Evolutionary conservation across 1,140 invertebrate genomes (phyloP), one percentile per base, ranked within the genome.

Genomic region (Conus ventricosus): DNA sequence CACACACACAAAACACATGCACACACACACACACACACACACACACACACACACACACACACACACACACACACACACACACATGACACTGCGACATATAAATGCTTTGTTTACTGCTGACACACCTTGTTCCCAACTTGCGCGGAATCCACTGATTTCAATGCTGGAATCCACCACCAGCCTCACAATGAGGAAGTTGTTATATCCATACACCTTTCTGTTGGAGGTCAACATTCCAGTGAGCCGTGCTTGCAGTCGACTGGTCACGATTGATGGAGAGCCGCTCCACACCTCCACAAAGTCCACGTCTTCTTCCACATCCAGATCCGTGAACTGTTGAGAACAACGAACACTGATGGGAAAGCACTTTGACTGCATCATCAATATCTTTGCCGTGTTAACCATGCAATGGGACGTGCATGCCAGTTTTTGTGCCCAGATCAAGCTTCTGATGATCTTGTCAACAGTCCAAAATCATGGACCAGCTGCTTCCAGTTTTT

Each of bases 221-320:
- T 57, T 20, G 6, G 67, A 60, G 6, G 67, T 78, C 75, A 87
- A 4, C 4, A 3, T 5, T 11, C 85, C 85, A 15, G 71, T 87
- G 8, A 87, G 53, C 23, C 15, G 13, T 5, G 4, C 75, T 54
- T 87, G 51, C 17, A 55, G 71, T 11, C 15, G 55, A 54, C 85
- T 87, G 85, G 85, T 87, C 51, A 20, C 27, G 7, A 87, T 17
- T 5, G 85, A 78, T 11, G 85, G 85, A 57, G 71, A 53, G n/a
- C 85, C 85, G 13, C 51, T 87, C 71, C 75, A 87, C 51, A 87
- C 85, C 11, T 87, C 85, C n/a, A 87, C 71, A 75, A 75, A 87
- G 54, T 87, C 85, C 53, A 78, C 85, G 25, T 87, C 85, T 7
- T 55, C 75, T 53, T 87, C 85, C 17, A 80, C 53, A 27, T 87